phyloP scores from a whole-genome alignment of 2,797 vertebrate genomes.

The Spheniscus humboldti region DNA sequence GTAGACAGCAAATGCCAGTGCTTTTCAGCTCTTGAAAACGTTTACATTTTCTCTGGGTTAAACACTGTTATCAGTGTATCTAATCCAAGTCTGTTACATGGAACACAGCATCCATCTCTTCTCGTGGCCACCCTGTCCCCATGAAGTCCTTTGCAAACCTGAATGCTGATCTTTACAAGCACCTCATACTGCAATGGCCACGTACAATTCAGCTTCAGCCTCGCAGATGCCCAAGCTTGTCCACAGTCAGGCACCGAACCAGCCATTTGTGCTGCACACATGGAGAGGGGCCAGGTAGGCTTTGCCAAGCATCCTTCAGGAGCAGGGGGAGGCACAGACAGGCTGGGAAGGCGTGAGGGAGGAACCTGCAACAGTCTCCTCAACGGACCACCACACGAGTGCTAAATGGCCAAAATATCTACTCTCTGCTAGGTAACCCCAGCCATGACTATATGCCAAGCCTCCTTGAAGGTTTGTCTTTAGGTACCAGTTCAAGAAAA shows the following conservation, averaged over 20 bases:
- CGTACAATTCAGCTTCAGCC: background rate
- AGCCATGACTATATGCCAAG: background rate
- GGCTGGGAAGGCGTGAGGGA: background rate
- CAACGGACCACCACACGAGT: rapidly evolving
- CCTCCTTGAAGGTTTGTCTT: background rate
- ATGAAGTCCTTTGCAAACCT: background rate
- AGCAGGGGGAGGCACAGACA: background rate
- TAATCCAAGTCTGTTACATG: background rate
- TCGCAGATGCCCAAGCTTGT: rapidly evolving
- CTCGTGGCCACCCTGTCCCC: background rate
- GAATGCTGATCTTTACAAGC: background rate
- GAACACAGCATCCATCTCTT: background rate
- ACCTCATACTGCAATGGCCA: background rate
- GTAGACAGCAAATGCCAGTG: background rate
- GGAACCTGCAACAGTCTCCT: background rate
- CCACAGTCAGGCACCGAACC: background rate
- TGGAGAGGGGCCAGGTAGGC: too few species aligned
- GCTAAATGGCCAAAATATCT: background rate
- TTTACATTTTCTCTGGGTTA: background rate
- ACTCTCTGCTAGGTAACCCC: background rate
- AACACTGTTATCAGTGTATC: rapidly evolving
- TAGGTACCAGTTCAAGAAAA: background rate
- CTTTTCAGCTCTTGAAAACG: background rate
- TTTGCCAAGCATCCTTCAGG: background rate
- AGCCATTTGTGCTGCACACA: background rate